A percentile compares a stretch with the other conserved stretches of the same genome.
These are phyloP conservation scores for Macrosoma leucophasiata DNA, from an alignment of 2,888 invertebrate species.

Conservation along the genomic window DNA sequence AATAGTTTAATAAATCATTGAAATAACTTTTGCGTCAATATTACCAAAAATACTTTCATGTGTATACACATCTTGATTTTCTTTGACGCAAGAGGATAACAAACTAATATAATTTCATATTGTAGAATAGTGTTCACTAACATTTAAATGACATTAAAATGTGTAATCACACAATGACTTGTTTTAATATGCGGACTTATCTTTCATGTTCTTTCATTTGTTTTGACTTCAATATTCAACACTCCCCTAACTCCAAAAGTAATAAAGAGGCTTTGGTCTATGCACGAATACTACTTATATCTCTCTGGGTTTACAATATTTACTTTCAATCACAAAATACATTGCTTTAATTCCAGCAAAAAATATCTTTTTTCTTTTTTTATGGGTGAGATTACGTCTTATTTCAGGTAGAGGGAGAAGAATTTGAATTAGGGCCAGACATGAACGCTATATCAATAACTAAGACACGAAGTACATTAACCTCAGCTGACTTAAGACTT, in stretches of 20 bases:
- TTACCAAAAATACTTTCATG: constrained; percentile 13
- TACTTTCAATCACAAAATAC: constrained; percentile 12
- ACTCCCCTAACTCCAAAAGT: constrained; percentile 37
- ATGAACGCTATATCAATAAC: constrained; percentile 69
- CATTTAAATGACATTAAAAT: constrained; percentile 46
- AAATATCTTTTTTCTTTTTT: constrained; percentile 45
- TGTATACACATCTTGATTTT: constrained; percentile 22
- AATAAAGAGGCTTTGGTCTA: constrained; percentile 74
- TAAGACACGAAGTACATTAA: constrained; percentile 65
- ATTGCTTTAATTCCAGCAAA: constrained; percentile 14
- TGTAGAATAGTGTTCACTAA: constrained; percentile 44
- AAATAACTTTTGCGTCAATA: constrained; percentile 35
- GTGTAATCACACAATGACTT: constrained; percentile 42
- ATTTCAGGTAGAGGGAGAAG: constrained; percentile 76
- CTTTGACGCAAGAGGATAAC: constrained; percentile 35
- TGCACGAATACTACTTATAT: constrained; percentile 46
- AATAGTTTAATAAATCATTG: constrained; percentile 29
- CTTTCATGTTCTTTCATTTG: constrained; percentile 27
- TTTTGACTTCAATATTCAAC: constrained; percentile 7
- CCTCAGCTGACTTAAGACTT: constrained; percentile 66
- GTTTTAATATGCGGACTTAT: constrained; percentile 47
- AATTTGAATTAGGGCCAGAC: constrained; percentile 70
- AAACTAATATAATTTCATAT: constrained; percentile 38
- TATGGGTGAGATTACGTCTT: constrained; percentile 74
- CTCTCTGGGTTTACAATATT: constrained; percentile 32